phyloP scores from a whole-genome alignment of 2,797 vertebrate genomes.

The Coendou prehensilis region DNA sequence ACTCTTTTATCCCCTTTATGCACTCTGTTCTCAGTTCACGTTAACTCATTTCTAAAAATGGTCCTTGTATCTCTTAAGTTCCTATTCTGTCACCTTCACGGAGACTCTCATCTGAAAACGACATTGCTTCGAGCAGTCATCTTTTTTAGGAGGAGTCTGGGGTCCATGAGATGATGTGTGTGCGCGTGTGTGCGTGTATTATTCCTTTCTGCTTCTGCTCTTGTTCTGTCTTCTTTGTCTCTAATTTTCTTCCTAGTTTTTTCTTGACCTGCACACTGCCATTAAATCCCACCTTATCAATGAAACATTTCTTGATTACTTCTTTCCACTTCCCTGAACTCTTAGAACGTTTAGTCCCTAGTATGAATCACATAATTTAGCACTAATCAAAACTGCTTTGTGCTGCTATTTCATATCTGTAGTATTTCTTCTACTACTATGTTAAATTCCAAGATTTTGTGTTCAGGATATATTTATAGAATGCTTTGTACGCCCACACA shows the following conservation, averaged over 20 bases:
- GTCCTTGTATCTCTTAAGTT: neutral
- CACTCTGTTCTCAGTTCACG: neutral
- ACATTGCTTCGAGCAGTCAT: neutral
- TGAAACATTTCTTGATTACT: constrained; percentile 38
- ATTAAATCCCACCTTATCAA: constrained; percentile 37
- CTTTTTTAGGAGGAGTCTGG: neutral
- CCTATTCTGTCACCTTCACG: neutral
- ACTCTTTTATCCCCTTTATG: neutral
- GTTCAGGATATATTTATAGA: constrained; percentile 40
- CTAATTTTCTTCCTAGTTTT: constrained; percentile 33
- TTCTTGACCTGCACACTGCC: neutral
- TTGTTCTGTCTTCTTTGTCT: neutral
- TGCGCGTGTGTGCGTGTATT: neutral
- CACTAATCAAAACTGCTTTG: constrained; percentile 20
- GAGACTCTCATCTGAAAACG: neutral
- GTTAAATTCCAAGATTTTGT: constrained; percentile 24
- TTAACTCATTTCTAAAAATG: constrained; percentile 34
- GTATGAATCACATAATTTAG: constrained; percentile 36
- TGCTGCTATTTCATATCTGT: constrained; percentile 21
- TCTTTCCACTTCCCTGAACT: constrained; percentile 45
- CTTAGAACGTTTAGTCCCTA: neutral
- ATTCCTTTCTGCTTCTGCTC: neutral
- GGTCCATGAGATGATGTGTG: neutral
- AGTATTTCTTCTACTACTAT: constrained; percentile 20
- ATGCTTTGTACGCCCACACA: neutral